A percentile compares a stretch with the other conserved stretches of the same genome.
These are phyloP conservation scores for Xiphias gladius DNA, from an alignment of 2,113 vertebrate species.

Conservation along the genomic window DNA sequence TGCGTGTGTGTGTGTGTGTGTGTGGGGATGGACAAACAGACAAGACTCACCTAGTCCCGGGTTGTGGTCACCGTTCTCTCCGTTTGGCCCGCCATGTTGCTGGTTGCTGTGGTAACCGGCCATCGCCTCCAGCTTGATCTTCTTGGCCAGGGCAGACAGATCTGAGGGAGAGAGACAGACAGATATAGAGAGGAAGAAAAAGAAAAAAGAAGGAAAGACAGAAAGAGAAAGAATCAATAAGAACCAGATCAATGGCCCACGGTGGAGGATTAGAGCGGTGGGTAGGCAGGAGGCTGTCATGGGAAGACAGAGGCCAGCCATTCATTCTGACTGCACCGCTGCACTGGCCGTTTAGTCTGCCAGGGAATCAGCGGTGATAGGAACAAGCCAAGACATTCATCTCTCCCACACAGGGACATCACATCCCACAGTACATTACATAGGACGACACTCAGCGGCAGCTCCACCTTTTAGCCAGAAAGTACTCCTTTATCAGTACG, in stretches of 20 bases:
- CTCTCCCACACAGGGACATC: conserved; percentile 79
- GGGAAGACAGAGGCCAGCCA: conserved; percentile 78
- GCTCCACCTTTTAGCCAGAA: conserved; percentile 57
- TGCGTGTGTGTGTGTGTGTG: background rate
- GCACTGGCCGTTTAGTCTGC: conserved; percentile 78
- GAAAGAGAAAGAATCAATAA: conserved; percentile 75
- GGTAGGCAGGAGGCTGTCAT: conserved; percentile 80
- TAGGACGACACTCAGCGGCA: conserved; percentile 40
- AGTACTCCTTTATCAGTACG: conserved; percentile 45
- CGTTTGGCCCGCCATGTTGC: conserved; percentile 92
- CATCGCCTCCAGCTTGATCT: conserved; percentile 98
- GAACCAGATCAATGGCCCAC: conserved; percentile 78
- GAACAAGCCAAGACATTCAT: conserved; percentile 80
- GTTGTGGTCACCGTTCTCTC: conserved; percentile 95
- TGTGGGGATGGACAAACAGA: background rate
- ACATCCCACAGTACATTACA: conserved; percentile 64
- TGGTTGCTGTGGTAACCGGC: conserved; percentile 93
- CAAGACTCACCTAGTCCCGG: conserved; percentile 92
- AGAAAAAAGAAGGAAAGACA: conserved; percentile 21
- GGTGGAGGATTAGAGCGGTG: conserved; percentile 78
- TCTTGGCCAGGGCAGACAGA: conserved; percentile 96
- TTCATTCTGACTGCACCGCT: conserved; percentile 80
- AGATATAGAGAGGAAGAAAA: conserved; percentile 46
- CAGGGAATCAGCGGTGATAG: conserved; percentile 75
- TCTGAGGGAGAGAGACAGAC: conserved; percentile 80